Base-by-base conservation (phyloP, 1,140 invertebrate species). In the Branchinecta lynchi region DNA sequence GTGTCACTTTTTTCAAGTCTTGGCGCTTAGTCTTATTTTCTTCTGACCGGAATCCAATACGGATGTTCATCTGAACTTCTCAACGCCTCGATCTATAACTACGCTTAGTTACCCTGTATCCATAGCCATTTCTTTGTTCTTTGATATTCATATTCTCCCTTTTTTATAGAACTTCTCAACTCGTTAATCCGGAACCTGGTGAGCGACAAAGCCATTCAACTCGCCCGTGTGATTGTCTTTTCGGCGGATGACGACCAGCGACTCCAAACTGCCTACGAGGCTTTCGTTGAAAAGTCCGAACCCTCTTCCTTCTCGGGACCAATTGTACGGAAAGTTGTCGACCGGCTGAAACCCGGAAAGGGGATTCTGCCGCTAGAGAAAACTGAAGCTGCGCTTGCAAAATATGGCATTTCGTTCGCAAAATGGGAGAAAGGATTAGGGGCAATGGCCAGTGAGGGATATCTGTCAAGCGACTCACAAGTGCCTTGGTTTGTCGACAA, bases 401-500 rank as follows among this genome's bases (percentile, higher is more conserved):
- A 60, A 60, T 60, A 60, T 60, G 51, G 51, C 12, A 60, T 60
- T 15, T 20, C 51, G 12, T 15, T 60, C 51, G 6, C 12, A 3
- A 60, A 15, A 60, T 12, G 12, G 17, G 51, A 60, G 3, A 60
- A 60, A 60, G 51, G 51, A 15, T 60, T 15, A 15, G 51, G 51
- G 17, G 17, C 17, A 60, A 20, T 20, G 17, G 12, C 51, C 12
- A 20, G 17, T 15, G 51, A 20, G 17, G 51, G 51, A 3, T 12
- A 12, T 20, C 51, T 60, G 12, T 60, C 51, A 60, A 60, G 51
- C 17, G 51, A 60, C 17, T 60, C 51, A 6, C 51, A 60, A 60
- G 51, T 70, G 0, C 71, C 71, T 9, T 71, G 71, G 71, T 71
- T 66, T 65, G 44, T 68, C 45, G 68, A 71, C 60, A 68, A 60